Evolutionary conservation across 2,797 vertebrate species (phyloP).

Genomic region (Arctocebus calabarensis): DNA sequence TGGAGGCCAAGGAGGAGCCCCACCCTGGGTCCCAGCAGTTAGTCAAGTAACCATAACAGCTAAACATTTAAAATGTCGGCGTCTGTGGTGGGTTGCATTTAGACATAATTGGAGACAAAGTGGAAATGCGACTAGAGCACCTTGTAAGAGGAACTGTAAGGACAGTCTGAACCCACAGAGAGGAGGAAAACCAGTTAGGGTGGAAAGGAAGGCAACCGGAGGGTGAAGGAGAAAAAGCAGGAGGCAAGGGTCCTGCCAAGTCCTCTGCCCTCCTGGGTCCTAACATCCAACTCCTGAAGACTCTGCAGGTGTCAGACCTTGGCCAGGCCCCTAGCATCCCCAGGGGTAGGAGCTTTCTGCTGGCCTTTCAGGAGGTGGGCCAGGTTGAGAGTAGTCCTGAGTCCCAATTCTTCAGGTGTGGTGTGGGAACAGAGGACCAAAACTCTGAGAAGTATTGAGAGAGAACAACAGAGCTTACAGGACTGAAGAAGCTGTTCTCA

Average conservation of each 20-base stretch:
- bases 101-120: slow-evolving; percentile 60
- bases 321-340: not conserved
- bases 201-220: no score
- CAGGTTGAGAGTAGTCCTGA: not conserved
- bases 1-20: not conserved
- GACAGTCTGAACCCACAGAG: not conserved
- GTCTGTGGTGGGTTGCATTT: slow-evolving; percentile 66
- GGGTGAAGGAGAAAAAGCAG: not conserved
- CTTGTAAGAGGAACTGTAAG: not conserved
- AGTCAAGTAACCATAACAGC: slow-evolving; percentile 82
- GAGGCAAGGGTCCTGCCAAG: not conserved
- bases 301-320: not conserved
- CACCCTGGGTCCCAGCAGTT: slow-evolving; percentile 50
- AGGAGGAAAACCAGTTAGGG: not conserved
- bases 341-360: not conserved
- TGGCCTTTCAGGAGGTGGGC: no score
- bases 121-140: not conserved
- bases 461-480: not conserved
- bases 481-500: not conserved
- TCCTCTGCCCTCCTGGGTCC: not conserved
- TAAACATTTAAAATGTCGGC: slow-evolving; percentile 77
- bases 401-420: not conserved
- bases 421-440: not conserved
- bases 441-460: not conserved
- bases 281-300: not conserved